These are phyloP conservation scores for Drosophila lini DNA, from an alignment of 1,140 invertebrate genomes.

Conservation along the genomic window DNA sequence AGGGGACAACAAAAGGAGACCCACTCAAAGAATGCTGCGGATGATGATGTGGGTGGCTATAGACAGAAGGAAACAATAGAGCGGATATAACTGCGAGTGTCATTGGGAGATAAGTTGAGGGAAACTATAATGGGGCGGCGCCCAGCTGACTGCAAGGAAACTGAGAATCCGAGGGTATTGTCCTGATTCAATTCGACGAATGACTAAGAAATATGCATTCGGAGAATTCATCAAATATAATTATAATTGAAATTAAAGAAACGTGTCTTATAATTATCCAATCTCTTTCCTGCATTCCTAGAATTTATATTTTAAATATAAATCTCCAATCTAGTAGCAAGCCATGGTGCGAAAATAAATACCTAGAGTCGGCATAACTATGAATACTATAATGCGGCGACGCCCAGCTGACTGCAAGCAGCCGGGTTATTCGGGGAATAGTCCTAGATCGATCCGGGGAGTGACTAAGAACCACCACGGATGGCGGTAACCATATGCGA, in stretches of 20 bases:
- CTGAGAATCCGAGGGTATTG: not conserved
- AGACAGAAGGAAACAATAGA: constrained; percentile 29
- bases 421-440: not conserved
- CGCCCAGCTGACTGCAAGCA: constrained; percentile 47
- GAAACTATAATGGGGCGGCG: constrained; percentile 8
- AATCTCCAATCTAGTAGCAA: not conserved
- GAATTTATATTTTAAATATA: not conserved
- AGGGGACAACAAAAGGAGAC: constrained; percentile 9
- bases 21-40: constrained; percentile 4
- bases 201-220: not conserved
- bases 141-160: not conserved
- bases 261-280: not conserved
- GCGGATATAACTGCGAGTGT: constrained; percentile 32
- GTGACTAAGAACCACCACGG: constrained; percentile 41
- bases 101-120: constrained; percentile 21
- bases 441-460: constrained; percentile 45
- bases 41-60: constrained; percentile 16
- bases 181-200: not conserved
- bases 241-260: not conserved
- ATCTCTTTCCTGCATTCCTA: no score
- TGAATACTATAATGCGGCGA: constrained; percentile 12
- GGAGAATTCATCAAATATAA: not conserved
- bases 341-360: not conserved
- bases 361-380: not conserved
- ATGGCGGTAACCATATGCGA: constrained; percentile 46